Conservation (phyloP, 2,797 vertebrate species). For the Melanotaenia pygmaea region DNA sequence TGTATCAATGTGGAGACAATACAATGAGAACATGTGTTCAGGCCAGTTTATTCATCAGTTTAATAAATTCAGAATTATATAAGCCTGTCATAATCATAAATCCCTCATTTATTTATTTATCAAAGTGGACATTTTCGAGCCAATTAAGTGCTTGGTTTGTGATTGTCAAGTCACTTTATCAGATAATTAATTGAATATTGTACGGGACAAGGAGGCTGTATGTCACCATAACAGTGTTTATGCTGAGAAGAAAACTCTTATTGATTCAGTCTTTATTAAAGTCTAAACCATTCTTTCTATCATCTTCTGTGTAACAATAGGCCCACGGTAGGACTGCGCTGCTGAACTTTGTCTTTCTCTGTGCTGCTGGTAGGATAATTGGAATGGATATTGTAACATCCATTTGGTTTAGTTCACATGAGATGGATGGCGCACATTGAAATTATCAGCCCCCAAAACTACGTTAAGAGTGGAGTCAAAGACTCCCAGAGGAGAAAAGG, state of each 20-base stretch:
- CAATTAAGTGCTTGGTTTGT: neutral
- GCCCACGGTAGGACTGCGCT: neutral
- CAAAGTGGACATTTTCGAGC: neutral
- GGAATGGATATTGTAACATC: constrained; percentile 30
- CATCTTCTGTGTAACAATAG: constrained; percentile 15
- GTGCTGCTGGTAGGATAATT: constrained; percentile 31
- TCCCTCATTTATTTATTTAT: no score
- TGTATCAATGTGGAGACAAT: no score
- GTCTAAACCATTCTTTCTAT: neutral
- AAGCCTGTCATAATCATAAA: no score
- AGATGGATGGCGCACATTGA: constrained; percentile 60
- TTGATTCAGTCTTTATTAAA: constrained; percentile 12
- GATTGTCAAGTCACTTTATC: neutral
- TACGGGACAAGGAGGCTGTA: neutral
- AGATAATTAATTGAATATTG: neutral
- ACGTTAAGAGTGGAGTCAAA: constrained; percentile 63
- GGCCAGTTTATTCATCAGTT: no score
- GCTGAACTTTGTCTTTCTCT: neutral
- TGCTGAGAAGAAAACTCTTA: neutral
- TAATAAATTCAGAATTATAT: no score
- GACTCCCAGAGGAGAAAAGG: constrained; percentile 55
- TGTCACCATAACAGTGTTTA: neutral
- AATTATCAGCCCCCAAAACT: constrained; percentile 55
- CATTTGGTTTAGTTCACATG: constrained; percentile 49
- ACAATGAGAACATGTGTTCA: no score